Evolutionary conservation across 2,888 invertebrate species (phyloP), one percentile per base, ranked within the genome.

Genomic region (Chymomyza amoena): DNA sequence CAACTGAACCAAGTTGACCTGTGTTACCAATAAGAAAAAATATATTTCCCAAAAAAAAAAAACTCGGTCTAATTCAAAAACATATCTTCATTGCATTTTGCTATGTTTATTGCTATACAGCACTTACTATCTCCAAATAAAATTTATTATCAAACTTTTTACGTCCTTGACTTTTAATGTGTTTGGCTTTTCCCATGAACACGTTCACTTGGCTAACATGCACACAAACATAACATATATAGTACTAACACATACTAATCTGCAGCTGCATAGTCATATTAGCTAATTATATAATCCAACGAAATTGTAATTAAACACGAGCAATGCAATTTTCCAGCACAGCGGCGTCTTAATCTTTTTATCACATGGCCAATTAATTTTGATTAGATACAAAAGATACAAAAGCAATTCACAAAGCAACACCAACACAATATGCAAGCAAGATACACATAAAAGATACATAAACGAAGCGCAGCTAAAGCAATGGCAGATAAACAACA

Each of bases 301-400:
- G 74, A 78, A 71, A 79, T 70, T 79, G 70, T 72, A 81, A 81
- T 78, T 73, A 73, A 71, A 67, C 50, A 54, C 56, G 18, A 65
- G 61, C 72, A 60, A 51, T 7, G 51, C 69, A 73, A 64, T 66
- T 65, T 66, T 68, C 20, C 61, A 25, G 54, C 32, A 36, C 56
- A 15, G 56, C 52, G 57, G 61, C n/a, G 18, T 65, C 67, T 72
- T 80, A 82, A 83, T 87, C 85, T 80, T 61, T 80, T 84, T 83
- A 83, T 87, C 87, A 82, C 69, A 80, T 20, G 85, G 73, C 83
- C 87, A 83, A 87, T 83, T 87, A 87, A 78, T 69, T 84, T 76
- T 71, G 82, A 84, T 83, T 82, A 80, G 85, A 81, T 82, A 73
- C 57, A 18, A n/a, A n/a, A n/a, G n/a, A n/a, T n/a, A n/a, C n/a